Base-by-base conservation (phyloP, 2,113 vertebrate species). In the Pluvialis apricaria region DNA sequence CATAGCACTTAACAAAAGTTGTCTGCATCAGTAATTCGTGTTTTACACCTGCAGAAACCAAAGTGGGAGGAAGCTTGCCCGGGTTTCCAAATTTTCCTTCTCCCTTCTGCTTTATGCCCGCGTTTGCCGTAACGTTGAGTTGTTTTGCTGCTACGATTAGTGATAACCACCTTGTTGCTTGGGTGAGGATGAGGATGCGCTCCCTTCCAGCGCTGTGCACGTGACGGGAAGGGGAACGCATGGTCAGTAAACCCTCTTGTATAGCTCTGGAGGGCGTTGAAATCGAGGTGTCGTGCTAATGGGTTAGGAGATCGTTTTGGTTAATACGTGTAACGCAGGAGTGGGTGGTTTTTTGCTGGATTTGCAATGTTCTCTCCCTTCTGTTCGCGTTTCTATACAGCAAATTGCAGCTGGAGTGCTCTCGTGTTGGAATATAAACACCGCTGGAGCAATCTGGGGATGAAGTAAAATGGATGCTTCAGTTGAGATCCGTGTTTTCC, bases 111-210 rank as follows among this genome's bases (percentile, higher is more conserved):
- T 68, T 45, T 49, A 15, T 8, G 40, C 13, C 6, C 1, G 3
- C 1, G 0, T 66, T 77, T 40, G 31, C 26, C 2, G 0, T 44
- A 61, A 51, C 11, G 2, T 64, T 19, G 34, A 36, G 36, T 54
- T 60, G 24, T 57, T 77, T 57, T 45, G 34, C 34, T 64, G 66
- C 61, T 36, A 47, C 20, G 19, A 11, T 64, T 76, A 62, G 58
- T 4, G 40, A 57, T 60, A 55, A 71, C 24, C 24, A 60, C 49
- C 51, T 26, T 5, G 5, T 79, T n/a, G 49, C 68, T 62, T 2
- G 6, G 61, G 54, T 4, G 64, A 60, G 51, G 58, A 42, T 2
- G 9, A 40, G 40, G 22, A 15, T 44, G 47, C 1, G 5, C 38
- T 93, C 47, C 47, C 61, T 79, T 73, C 45, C 68, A 69, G 55